Conservation (phyloP, 2,888 invertebrate species). For the Cryptophagus acutangulus region DNA sequence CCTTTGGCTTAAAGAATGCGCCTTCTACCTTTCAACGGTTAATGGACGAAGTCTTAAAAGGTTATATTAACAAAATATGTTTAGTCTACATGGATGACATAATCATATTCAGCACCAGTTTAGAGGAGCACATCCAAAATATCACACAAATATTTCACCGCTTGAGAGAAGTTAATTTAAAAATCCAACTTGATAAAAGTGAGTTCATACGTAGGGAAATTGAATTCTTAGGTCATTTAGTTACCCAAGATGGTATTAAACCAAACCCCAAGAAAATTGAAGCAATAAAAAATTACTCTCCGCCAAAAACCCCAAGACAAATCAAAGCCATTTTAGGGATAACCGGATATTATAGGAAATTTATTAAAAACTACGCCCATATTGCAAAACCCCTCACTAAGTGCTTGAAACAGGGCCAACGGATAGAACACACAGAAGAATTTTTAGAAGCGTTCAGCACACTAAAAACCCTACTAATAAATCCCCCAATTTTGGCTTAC, state of each 20-base stretch:
- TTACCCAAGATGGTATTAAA: slow-evolving; percentile 10
- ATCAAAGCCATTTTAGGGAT: slow-evolving; percentile 5
- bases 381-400: slow-evolving; percentile 1
- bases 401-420: neutral
- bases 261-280: slow-evolving; percentile 12
- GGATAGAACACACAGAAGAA: neutral
- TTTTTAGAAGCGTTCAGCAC: neutral
- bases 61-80: slow-evolving; percentile 6
- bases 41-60: slow-evolving; percentile 11
- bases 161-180: slow-evolving; percentile 11
- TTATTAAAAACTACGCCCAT: neutral
- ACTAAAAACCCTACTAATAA: neutral
- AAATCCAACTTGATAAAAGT: slow-evolving; percentile 8
- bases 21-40: slow-evolving; percentile 6
- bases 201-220: slow-evolving; percentile 8
- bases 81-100: slow-evolving; percentile 11
- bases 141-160: slow-evolving; percentile 16
- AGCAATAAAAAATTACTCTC: slow-evolving; percentile 11
- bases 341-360: neutral
- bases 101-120: slow-evolving; percentile 6
- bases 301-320: slow-evolving; percentile 14
- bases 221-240: slow-evolving; percentile 13
- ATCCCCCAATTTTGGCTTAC: slow-evolving; percentile 17
- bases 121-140: slow-evolving; percentile 11
- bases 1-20: neutral